Percentiles rank a stretch among this genome's conserved stretches.
Conservation (phyloP, 2,113 vertebrate genomes). For the Carettochelys insculpta region DNA sequence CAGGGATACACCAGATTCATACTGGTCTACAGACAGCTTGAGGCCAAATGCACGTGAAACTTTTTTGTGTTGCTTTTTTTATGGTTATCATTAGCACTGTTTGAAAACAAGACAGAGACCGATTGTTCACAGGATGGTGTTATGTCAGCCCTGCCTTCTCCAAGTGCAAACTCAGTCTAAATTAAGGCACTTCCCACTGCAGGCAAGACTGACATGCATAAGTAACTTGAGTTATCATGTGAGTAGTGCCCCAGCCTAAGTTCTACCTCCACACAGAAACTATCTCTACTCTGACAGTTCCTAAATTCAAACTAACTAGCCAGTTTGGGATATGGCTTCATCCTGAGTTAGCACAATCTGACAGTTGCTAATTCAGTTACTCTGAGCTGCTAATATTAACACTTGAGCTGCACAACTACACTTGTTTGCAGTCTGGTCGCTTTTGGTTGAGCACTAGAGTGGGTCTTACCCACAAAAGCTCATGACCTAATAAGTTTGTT, state of each 20-base stretch:
- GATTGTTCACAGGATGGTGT: neutral
- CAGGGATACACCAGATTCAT: neutral
- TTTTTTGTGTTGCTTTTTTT: neutral
- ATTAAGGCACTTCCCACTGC: neutral
- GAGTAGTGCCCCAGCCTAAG: neutral
- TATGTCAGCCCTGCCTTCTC: neutral
- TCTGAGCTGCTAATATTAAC: neutral
- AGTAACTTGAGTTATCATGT: neutral
- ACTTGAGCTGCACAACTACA: neutral
- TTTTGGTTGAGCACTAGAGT: neutral
- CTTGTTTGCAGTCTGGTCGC: neutral
- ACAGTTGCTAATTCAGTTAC: accelerated
- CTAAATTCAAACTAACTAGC: neutral
- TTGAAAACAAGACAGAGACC: neutral
- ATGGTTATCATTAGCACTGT: neutral
- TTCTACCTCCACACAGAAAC: neutral
- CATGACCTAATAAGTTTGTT: no score
- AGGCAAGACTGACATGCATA: accelerated
- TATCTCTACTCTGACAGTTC: neutral
- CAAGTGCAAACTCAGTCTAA: neutral
- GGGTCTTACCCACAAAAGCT: no score
- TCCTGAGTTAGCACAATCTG: neutral
- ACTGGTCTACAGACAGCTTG: neutral
- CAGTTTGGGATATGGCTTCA: accelerated
- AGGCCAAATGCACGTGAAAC: neutral